Evolutionary conservation across 2,888 invertebrate species (phyloP).

Genomic region (Oasisia sp.): DNA sequence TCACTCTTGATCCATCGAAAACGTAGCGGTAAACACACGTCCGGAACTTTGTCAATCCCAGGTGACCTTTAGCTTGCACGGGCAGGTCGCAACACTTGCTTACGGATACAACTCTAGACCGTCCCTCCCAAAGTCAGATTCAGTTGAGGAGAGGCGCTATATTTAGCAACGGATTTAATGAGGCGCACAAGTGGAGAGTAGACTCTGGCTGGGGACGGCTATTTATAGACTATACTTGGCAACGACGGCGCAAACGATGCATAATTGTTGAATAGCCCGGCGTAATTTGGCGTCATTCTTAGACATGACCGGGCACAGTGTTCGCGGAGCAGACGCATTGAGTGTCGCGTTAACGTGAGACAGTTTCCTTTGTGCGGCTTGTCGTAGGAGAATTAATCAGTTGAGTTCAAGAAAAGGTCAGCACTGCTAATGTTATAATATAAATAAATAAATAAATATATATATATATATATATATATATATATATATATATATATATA

Average conservation of each 20-base stretch:
- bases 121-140: background rate
- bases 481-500: too few species aligned
- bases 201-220: background rate
- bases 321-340: background rate
- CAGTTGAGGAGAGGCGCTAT: conserved; percentile 1
- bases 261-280: background rate
- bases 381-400: background rate
- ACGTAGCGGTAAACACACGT: background rate
- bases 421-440: background rate
- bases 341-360: background rate
- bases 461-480: too few species aligned
- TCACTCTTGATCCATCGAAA: background rate
- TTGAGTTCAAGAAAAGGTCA: background rate
- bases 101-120: background rate
- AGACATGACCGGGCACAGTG: background rate
- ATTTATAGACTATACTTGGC: background rate
- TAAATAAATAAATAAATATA: too few species aligned
- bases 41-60: background rate
- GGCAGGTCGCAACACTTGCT: background rate
- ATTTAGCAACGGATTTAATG: background rate
- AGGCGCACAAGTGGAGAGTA: background rate
- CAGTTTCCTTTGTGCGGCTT: background rate
- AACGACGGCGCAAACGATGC: background rate
- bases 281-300: conserved; percentile 17
- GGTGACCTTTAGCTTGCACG: background rate